Base-by-base conservation (phyloP, 2,797 vertebrate genomes). In the Rhinoraja longicauda region DNA sequence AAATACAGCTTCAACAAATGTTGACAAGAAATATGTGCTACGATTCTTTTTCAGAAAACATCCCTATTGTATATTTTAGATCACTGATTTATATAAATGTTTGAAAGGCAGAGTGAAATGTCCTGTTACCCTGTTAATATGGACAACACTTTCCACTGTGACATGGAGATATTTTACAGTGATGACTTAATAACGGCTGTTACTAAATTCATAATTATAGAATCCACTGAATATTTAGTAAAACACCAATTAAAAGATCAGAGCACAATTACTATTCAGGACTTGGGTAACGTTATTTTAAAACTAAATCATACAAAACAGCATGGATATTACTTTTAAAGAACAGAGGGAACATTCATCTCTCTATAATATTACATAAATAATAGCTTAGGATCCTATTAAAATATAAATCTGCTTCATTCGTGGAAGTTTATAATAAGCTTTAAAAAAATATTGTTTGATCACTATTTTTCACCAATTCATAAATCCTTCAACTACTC, bases 1-100 rank as follows among this genome's bases (percentile, higher is more conserved):
- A 93, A 95, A 93, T 94, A 94, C 94, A 93, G 32, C 57, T 15
- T 79, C 75, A 81, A 73, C 19, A 73, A 21, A 73, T 73, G 2
- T 88, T 88, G 62, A 32, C 62, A 88, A 59, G 26, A 86, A 88
- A 88, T 67, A 64, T 67, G 84, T 21, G 17, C 19, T 88, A 32
- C 19, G 36, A n/a, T 88, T 86, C 59, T 24, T 67, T 59, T 32
- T 88, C 59, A 15, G 88, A 64, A 88, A 88, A 82, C 5, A 78
- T 39, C n/a, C 84, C 4, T 6, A 36, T 77, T 77, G n/a, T 88
- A 88, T 36, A 67, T 67, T 36, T 36, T 62, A 88, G 84, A 17
- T 67, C 19, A 64, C 62, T 8, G 39, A 67, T 36, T 67, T 67
- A n/a, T 32, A 32, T 19, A 15, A 64, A 21, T 88, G 26, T 5